Conservation (phyloP, 2,797 vertebrate species). For the Parotocinclus haroldoi region DNA sequence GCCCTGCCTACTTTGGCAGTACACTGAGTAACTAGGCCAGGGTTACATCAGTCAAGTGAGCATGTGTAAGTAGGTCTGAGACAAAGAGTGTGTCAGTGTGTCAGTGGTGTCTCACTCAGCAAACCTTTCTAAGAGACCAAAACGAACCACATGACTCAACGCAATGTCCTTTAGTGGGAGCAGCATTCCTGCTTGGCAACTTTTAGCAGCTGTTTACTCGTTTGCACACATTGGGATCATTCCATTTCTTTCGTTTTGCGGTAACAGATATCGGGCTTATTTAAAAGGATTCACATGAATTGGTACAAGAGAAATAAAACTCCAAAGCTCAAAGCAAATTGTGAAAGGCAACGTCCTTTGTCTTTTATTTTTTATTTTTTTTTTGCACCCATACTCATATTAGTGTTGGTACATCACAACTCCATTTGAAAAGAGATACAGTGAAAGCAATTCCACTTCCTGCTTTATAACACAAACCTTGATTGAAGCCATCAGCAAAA, state of each 20-base stretch:
- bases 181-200: slow-evolving; percentile 4
- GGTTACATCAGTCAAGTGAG: slow-evolving; percentile 61
- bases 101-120: slow-evolving; percentile 41
- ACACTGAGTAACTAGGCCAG: slow-evolving; percentile 60
- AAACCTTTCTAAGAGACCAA: slow-evolving; percentile 3
- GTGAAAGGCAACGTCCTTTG: slow-evolving; percentile 63
- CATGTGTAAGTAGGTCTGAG: slow-evolving; percentile 42
- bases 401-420: slow-evolving; percentile 67
- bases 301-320: slow-evolving; percentile 20
- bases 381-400: slow-evolving; percentile 68
- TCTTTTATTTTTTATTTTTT: slow-evolving; percentile 54
- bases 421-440: slow-evolving; percentile 51
- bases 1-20: slow-evolving; percentile 8
- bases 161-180: slow-evolving; percentile 1
- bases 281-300: not conserved
- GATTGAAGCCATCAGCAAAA: slow-evolving; percentile 70
- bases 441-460: slow-evolving; percentile 56
- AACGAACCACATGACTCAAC: not conserved
- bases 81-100: slow-evolving; percentile 65
- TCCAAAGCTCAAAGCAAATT: slow-evolving; percentile 48
- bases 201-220: not conserved
- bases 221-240: not conserved
- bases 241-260: not conserved
- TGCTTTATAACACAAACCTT: slow-evolving; percentile 52
- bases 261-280: too few species aligned